Base-by-base conservation (phyloP, 92 coral and sea anemone species). In the Virgularia gustaviana region DNA sequence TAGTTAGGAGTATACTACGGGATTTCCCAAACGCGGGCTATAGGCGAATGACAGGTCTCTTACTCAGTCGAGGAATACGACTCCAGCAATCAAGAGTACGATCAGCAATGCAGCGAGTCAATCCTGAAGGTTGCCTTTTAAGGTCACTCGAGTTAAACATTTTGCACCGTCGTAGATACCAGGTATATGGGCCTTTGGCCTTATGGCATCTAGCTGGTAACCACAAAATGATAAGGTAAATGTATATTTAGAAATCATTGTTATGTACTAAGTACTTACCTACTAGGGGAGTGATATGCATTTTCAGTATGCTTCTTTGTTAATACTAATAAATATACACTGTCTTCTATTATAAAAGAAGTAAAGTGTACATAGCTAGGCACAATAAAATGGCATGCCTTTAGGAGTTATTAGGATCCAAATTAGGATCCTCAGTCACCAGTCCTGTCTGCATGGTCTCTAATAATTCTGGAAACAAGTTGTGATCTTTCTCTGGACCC, bases 181-280 rank as follows among this genome's bases (percentile, higher is more conserved):
- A 62, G 39, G 79, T 79, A 12, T 52, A 36, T 24, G 68, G 73
- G 45, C 84, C 84, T 30, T 52, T 80, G 63, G 79, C 84, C 22
- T 60, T 80, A 36, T 79, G 84, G 84, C 84, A 79, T 44, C 35
- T 78, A 47, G 78, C 54, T 49, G 82, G 82, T 18, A 78, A 68
- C 68, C 83, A 78, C 70, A 78, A 78, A 37, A 41, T 78, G 42
- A 44, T 68, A 32, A 78, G 83, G 83, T 78, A 64, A 2, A 12
- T 63, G 58, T n/a, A 18, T 41, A 10, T 36, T 11, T 29, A 63
- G 71, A 34, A 44, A 72, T n/a, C n/a, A n/a, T n/a, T n/a, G n/a
- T n/a, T n/a, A n/a, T n/a, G n/a, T n/a, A n/a, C n/a, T n/a, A n/a
- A n/a, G n/a, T n/a, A n/a, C n/a, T n/a, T n/a, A n/a, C n/a, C n/a